Conservation (phyloP, 2,888 invertebrate species). For the Drosophila barbarae region DNA sequence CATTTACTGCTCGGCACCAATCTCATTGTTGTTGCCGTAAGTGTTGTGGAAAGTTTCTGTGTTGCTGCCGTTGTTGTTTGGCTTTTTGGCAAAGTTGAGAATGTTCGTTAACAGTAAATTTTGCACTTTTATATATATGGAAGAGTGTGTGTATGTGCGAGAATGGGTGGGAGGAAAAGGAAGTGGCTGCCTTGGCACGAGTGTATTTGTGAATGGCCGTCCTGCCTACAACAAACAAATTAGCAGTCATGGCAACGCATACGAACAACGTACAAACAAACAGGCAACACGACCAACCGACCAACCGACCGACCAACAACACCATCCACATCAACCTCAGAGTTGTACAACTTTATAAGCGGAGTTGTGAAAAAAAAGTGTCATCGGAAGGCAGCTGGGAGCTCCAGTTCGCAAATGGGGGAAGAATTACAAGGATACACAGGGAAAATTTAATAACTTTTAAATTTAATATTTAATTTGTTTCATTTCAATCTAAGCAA, state of each 20-base stretch:
- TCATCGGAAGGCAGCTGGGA: slow-evolving; percentile 38
- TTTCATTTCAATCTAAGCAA: no score
- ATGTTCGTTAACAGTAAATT: slow-evolving; percentile 72
- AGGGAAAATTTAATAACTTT: not conserved
- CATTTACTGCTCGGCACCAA: slow-evolving; percentile 57
- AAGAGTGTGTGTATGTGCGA: slow-evolving; percentile 1
- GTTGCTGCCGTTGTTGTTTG: slow-evolving; percentile 72
- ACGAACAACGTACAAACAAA: slow-evolving; percentile 47
- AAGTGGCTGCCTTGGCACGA: slow-evolving; percentile 14
- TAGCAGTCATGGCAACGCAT: slow-evolving; percentile 70
- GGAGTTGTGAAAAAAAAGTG: slow-evolving; percentile 58
- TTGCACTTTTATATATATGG: slow-evolving; percentile 55
- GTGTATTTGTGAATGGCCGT: slow-evolving; percentile 60
- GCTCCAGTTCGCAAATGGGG: slow-evolving; percentile 25
- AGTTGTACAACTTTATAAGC: slow-evolving; percentile 67
- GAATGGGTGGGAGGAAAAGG: slow-evolving; percentile 36
- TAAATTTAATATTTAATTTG: not conserved
- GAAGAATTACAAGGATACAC: slow-evolving; percentile 3
- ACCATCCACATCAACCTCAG: slow-evolving; percentile 46
- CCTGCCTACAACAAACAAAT: slow-evolving; percentile 72
- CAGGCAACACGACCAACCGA: slow-evolving; percentile 43
- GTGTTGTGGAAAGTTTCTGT: slow-evolving; percentile 72
- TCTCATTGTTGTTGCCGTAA: slow-evolving; percentile 66
- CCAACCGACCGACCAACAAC: slow-evolving; percentile 51
- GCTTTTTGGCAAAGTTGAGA: slow-evolving; percentile 74